Conservation (phyloP, 2,888 invertebrate species). For the Mimas tiliae region DNA sequence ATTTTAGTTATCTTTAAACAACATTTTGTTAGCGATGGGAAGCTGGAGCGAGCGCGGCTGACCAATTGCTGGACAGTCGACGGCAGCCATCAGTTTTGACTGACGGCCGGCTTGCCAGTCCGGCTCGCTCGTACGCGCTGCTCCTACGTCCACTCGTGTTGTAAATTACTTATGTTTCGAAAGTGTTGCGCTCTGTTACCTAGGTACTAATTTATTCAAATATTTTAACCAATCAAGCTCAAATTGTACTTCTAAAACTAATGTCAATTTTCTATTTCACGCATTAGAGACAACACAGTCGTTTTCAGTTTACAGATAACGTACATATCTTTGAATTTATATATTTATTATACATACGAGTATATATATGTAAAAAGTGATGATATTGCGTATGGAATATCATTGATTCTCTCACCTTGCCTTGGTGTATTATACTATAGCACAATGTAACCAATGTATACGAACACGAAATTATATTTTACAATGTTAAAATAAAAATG, state of each 20-base stretch:
- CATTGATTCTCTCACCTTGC: slow-evolving; percentile 74
- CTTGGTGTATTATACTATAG: slow-evolving; percentile 82
- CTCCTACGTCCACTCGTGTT: slow-evolving; percentile 41
- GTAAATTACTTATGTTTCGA: slow-evolving; percentile 52
- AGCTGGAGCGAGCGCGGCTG: slow-evolving; percentile 28
- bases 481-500: slow-evolving; percentile 76
- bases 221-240: slow-evolving; percentile 57
- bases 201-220: slow-evolving; percentile 58
- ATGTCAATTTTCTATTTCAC: slow-evolving; percentile 77
- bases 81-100: slow-evolving; percentile 27
- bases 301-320: slow-evolving; percentile 37
- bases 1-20: slow-evolving; percentile 44
- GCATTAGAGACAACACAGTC: slow-evolving; percentile 33
- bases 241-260: slow-evolving; percentile 70
- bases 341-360: slow-evolving; percentile 65
- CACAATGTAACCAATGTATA: slow-evolving; percentile 85
- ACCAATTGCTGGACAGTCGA: slow-evolving; percentile 30
- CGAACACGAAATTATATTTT: slow-evolving; percentile 82
- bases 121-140: slow-evolving; percentile 36
- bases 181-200: slow-evolving; percentile 66
- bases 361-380: slow-evolving; percentile 51
- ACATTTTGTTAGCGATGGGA: slow-evolving; percentile 48
- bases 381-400: slow-evolving; percentile 66
- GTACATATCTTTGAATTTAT: slow-evolving; percentile 81
- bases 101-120: slow-evolving; percentile 29